Base-by-base conservation (phyloP, 1,140 invertebrate species). In the Eueides isabella region DNA sequence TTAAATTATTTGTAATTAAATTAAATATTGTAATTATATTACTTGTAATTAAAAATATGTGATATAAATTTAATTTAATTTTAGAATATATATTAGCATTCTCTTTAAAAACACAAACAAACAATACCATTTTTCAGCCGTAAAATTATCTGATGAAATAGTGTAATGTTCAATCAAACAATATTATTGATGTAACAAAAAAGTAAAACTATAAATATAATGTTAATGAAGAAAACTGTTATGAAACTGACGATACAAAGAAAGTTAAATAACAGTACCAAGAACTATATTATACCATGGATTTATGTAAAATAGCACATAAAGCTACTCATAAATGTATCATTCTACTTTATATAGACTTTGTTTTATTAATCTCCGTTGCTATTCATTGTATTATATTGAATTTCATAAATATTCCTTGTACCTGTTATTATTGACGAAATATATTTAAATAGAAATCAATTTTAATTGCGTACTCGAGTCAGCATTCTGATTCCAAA, bases 141-240 rank as follows among this genome's bases (percentile, higher is more conserved):
- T 14, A 14, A 35, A 35, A 14, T 11, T 35, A 35, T 35, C 12
- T 35, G 35, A 35, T 35, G 12, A 35, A 38, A 38, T 14, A 38
- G 4, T n/a, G n/a, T n/a, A n/a, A n/a, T n/a, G n/a, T n/a, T n/a
- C n/a, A n/a, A n/a, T n/a, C n/a, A n/a, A n/a, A n/a, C n/a, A n/a
- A n/a, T n/a, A n/a, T n/a, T n/a, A n/a, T n/a, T n/a, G n/a, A n/a
- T n/a, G n/a, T n/a, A n/a, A n/a, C n/a, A n/a, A n/a, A n/a, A n/a
- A n/a, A n/a, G 14, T 38, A 48, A 23, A 44, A 2, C 28, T 41
- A 35, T 44, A 67, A 67, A 44, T 67, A 67, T 30, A 67, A 48
- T 67, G 38, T 48, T 67, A 44, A 67, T 67, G 44, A 67, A 48
- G 26, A 29, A 48, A 41, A 67, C 38, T 67, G 65, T 26, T 28